These are phyloP conservation scores for Notiomystis cincta DNA, from an alignment of 2,113 vertebrate genomes.

Conservation along the genomic window DNA sequence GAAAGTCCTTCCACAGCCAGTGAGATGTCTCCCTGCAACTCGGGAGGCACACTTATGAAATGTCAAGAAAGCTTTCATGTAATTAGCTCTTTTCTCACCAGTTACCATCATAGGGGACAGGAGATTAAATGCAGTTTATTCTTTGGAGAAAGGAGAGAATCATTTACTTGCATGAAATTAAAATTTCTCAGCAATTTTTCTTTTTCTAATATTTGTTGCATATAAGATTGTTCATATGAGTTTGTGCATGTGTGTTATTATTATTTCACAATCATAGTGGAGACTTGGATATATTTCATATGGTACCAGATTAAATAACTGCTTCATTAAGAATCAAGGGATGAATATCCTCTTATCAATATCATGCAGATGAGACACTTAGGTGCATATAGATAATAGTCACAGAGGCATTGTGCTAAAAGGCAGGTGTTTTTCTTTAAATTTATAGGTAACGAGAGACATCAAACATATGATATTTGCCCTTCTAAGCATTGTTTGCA, in stretches of 20 bases:
- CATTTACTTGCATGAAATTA: slow-evolving; percentile 22
- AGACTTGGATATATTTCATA: slow-evolving; percentile 25
- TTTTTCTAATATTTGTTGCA: not conserved
- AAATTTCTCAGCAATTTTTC: slow-evolving; percentile 11
- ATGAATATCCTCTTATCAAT: not conserved
- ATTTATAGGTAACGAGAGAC: slow-evolving; percentile 34
- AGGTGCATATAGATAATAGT: not conserved
- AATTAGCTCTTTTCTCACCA: not conserved
- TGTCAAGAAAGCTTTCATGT: not conserved
- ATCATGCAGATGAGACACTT: not conserved
- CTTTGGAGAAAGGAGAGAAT: not conserved
- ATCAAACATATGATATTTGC: slow-evolving; percentile 35
- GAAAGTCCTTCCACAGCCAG: not conserved
- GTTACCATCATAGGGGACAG: not conserved
- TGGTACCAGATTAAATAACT: slow-evolving; percentile 26
- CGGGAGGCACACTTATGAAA: not conserved
- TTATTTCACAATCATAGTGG: slow-evolving; percentile 42
- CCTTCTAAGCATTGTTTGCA: slow-evolving; percentile 53
- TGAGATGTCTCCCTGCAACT: not conserved
- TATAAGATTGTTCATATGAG: not conserved
- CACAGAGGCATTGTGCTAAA: not conserved
- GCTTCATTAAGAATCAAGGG: not conserved
- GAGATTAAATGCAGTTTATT: not conserved
- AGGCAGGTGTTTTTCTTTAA: not conserved
- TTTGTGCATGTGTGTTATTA: not conserved